phyloP scores from a whole-genome alignment of 2,113 vertebrate genomes.

The Lichenostomus cassidix region DNA sequence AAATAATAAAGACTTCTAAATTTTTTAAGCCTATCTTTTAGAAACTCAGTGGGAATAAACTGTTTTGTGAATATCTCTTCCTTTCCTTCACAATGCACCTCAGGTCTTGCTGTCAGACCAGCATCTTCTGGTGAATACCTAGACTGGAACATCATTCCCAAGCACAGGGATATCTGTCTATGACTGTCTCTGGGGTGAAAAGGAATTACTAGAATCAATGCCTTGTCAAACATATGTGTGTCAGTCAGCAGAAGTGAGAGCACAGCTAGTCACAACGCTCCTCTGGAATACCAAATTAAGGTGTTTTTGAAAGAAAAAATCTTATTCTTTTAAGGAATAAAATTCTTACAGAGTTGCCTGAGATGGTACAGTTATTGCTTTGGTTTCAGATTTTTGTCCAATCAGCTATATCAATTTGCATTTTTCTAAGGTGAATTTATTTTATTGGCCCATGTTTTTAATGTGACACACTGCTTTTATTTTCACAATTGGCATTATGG shows the following conservation, averaged over 20 bases:
- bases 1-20: neutral
- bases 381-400: neutral
- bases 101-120: neutral
- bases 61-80: neutral
- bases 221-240: neutral
- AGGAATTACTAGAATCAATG: neutral
- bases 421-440: neutral
- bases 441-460: neutral
- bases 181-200: neutral
- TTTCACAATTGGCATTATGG: neutral
- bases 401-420: neutral
- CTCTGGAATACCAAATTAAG: neutral
- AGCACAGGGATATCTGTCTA: neutral
- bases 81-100: neutral
- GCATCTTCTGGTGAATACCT: neutral
- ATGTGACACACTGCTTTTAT: neutral
- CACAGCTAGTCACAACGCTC: neutral
- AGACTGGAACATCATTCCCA: neutral
- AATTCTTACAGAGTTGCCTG: rapidly evolving
- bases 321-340: neutral
- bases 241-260: neutral
- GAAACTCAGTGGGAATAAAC: neutral
- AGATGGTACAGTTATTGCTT: neutral
- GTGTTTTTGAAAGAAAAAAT: neutral
- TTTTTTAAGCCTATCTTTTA: neutral